These are phyloP conservation scores for Trinorchestia longiramus DNA, from an alignment of 1,140 invertebrate species.

Conservation along the genomic window DNA sequence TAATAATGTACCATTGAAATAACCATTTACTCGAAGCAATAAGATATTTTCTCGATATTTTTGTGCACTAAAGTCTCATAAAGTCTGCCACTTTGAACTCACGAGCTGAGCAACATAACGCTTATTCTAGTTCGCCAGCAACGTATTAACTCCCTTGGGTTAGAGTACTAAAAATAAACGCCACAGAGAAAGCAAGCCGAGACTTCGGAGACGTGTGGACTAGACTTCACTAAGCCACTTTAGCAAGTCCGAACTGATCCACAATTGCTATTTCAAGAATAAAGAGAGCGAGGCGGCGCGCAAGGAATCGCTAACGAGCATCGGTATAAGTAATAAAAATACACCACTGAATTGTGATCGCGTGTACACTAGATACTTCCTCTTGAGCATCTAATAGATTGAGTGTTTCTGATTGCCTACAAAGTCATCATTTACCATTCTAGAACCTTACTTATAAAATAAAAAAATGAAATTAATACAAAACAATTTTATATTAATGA, in stretches of 20 bases:
- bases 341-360: not conserved
- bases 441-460: not conserved
- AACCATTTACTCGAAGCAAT: not conserved
- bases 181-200: not conserved
- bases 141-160: not conserved
- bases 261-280: not conserved
- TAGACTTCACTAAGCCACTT: not conserved
- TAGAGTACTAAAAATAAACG: constrained; percentile 16
- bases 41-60: not conserved
- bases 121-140: constrained; percentile 21
- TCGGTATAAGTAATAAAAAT: not conserved
- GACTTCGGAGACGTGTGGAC: not conserved
- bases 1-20: not conserved
- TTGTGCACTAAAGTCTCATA: not conserved
- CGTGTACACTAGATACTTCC: not conserved
- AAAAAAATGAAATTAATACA: not conserved
- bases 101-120: not conserved
- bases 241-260: not conserved
- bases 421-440: not conserved
- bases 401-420: not conserved
- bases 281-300: not conserved
- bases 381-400: not conserved
- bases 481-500: not conserved
- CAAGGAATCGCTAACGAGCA: not conserved
- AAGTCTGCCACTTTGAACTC: not conserved